These are phyloP conservation scores for Beris morrisii DNA, from an alignment of 2,888 invertebrate genomes.

Conservation along the genomic window DNA sequence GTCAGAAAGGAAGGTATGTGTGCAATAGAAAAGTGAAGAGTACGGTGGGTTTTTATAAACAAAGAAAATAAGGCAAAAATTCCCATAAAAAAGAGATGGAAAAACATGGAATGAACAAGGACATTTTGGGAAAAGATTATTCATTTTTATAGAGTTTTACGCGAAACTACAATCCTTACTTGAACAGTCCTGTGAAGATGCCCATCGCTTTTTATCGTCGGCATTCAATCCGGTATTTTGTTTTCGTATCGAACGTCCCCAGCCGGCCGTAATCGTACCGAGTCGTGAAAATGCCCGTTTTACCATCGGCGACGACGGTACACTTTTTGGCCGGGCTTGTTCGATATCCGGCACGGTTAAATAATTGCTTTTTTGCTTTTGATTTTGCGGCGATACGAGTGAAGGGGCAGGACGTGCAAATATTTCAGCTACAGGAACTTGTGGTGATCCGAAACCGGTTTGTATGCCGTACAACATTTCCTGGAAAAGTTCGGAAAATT, in stretches of 20 bases:
- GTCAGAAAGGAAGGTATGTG: too few relatives aligned
- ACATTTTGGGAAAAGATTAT: constrained; percentile 22
- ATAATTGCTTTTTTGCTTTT: constrained; percentile 87
- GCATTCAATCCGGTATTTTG: constrained; percentile 79
- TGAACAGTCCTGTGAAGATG: constrained; percentile 89
- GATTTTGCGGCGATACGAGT: constrained; percentile 81
- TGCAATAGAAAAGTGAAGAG: too few relatives aligned
- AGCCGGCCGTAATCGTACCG: constrained; percentile 87
- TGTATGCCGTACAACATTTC: constrained; percentile 95
- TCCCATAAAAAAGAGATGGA: too few relatives aligned
- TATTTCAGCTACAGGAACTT: constrained; percentile 88
- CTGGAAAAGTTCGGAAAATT: constrained; percentile 62
- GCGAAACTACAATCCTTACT: constrained; percentile 62
- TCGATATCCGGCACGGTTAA: constrained; percentile 89
- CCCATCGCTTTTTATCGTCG: constrained; percentile 90
- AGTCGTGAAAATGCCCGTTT: constrained; percentile 88
- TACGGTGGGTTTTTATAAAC: too few relatives aligned
- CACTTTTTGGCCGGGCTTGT: constrained; percentile 83
- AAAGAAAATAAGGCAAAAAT: too few relatives aligned
- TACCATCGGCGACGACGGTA: constrained; percentile 92
- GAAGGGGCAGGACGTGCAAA: constrained; percentile 84
- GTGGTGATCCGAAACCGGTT: constrained; percentile 89
- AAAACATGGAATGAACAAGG: too few relatives aligned
- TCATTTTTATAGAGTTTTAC: constrained; percentile 11
- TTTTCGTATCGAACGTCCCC: constrained; percentile 85